Evolutionary conservation across 2,888 invertebrate genomes (phyloP).

Genomic region (Gastracanthus pulcherrimus): DNA sequence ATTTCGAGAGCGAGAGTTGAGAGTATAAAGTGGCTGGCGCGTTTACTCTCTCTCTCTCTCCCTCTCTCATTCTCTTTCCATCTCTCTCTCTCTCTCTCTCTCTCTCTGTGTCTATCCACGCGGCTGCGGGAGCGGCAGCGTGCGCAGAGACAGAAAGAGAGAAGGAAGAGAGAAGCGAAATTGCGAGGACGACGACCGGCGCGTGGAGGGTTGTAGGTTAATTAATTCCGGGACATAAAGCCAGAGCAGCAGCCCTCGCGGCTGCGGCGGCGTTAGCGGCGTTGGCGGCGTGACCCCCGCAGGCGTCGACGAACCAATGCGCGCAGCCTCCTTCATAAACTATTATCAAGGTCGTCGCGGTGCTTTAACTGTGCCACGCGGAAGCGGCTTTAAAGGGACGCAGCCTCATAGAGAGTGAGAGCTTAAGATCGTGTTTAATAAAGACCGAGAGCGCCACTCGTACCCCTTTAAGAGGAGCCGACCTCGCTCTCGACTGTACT

Average conservation of each 20-base stretch:
- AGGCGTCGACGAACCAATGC: too few species aligned
- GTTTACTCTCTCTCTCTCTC: too few species aligned
- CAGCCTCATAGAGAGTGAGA: slow-evolving; percentile 60
- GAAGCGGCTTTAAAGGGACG: slow-evolving; percentile 70
- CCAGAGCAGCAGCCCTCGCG: slow-evolving; percentile 62
- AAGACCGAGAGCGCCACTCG: slow-evolving; percentile 45
- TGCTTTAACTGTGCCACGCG: slow-evolving; percentile 72
- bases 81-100: background rate
- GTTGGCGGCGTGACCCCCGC: slow-evolving; percentile 14
- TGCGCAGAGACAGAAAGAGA: background rate
- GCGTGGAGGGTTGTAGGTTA: slow-evolving; percentile 71
- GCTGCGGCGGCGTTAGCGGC: slow-evolving; percentile 54
- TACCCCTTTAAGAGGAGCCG: slow-evolving; percentile 40
- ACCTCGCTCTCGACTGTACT: too few species aligned
- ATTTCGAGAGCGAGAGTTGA: slow-evolving; percentile 74
- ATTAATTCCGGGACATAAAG: slow-evolving; percentile 75
- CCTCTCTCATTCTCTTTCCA: too few species aligned
- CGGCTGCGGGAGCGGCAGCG: too few species aligned
- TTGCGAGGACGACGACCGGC: slow-evolving; percentile 58
- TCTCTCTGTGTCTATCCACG: background rate
- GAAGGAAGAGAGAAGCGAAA: background rate
- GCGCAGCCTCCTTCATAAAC: slow-evolving; percentile 70
- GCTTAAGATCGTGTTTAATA: slow-evolving; percentile 63
- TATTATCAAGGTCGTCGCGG: slow-evolving; percentile 74
- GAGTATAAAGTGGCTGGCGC: slow-evolving; percentile 72